Conservation (phyloP, 2,113 vertebrate genomes). For the Rattus norvegicus region GRCr8 NC_086024.1:41684001-41684500, state of each 20-base stretch:
- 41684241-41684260: not conserved
- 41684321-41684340: not conserved
- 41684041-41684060: rapidly evolving
- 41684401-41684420: not conserved
- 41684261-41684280: not conserved
- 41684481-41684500: not conserved
- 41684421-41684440: not conserved
- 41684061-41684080: not conserved
- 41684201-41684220: not conserved
- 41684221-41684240: not conserved
- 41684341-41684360: not conserved
- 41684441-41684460: not conserved
- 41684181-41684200: not conserved
- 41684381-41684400: not conserved
- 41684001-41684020: not conserved
- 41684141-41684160: not conserved
- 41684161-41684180: not conserved
- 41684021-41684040: not conserved
- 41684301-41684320: too few species aligned
- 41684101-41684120: not conserved
- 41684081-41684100: not conserved
- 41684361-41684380: not conserved
- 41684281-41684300: not conserved
- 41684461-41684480: not conserved
- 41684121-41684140: rapidly evolving